Percentiles rank a stretch among this genome's conserved stretches.
These are phyloP conservation scores for Hyposoter dolosus DNA, from an alignment of 2,888 invertebrate genomes.

Conservation along the genomic window DNA sequence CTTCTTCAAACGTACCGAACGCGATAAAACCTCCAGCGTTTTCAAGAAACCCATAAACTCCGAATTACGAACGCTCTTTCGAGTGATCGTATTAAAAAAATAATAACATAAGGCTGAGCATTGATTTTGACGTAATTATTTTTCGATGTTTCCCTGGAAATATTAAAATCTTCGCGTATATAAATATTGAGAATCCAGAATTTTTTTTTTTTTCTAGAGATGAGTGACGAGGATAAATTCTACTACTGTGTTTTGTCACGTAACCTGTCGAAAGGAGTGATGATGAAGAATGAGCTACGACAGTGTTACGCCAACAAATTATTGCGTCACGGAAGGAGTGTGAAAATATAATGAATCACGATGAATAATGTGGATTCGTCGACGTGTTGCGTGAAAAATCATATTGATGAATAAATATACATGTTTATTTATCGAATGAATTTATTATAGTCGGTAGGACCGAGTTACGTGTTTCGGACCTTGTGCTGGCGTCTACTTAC, in stretches of 20 bases:
- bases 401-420: conserved; percentile 26
- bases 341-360: conserved; percentile 48
- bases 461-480: conserved; percentile 6
- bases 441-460: conserved; percentile 10
- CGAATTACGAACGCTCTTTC: background rate
- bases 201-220: conserved; percentile 8
- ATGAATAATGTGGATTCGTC: conserved; percentile 25
- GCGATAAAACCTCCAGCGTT: conserved; percentile 30
- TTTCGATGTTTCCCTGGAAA: background rate
- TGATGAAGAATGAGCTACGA: conserved; percentile 43
- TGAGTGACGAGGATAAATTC: conserved; percentile 40
- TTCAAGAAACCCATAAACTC: background rate
- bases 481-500: conserved; percentile 22
- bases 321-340: conserved; percentile 32
- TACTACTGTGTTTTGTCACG: conserved; percentile 35
- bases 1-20: conserved; percentile 33
- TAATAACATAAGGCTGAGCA: background rate
- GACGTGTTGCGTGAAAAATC: conserved; percentile 33
- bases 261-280: conserved; percentile 51
- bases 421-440: conserved; percentile 15
- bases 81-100: background rate
- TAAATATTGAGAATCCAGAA: background rate
- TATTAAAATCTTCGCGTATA: background rate
- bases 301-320: conserved; percentile 50
- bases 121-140: background rate